Evolutionary conservation across 2,888 invertebrate genomes (phyloP).

Genomic region (Hypolimnas misippus): DNA sequence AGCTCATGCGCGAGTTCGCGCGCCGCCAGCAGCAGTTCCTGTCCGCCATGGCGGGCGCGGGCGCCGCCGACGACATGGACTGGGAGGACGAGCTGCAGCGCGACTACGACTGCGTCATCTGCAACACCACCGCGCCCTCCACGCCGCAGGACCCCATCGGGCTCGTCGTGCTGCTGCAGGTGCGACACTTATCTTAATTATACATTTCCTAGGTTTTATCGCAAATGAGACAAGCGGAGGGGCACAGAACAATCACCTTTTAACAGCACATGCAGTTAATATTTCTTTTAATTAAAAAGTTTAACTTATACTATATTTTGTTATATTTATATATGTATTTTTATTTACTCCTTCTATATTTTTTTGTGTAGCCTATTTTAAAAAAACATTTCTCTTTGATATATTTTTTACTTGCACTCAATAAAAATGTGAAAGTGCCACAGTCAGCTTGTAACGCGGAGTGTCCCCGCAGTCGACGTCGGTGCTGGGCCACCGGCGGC

Average conservation of each 20-base stretch:
- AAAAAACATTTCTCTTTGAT: no score
- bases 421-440: no score
- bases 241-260: no score
- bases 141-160: conserved; percentile 91
- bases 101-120: conserved; percentile 98
- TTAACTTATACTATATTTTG: no score
- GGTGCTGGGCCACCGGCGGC: conserved; percentile 90
- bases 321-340: no score
- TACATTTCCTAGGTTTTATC: no score
- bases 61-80: conserved; percentile 92
- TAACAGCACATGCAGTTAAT: no score
- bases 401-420: no score
- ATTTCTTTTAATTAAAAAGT: no score
- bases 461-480: conserved; percentile 88
- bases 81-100: conserved; percentile 86
- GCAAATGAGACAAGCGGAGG: not conserved
- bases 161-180: conserved; percentile 93
- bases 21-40: conserved; percentile 96
- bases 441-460: no score
- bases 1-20: conserved; percentile 96
- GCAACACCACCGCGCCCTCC: conserved; percentile 94
- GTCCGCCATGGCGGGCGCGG: conserved; percentile 91
- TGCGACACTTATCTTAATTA: conserved; percentile 54
- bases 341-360: no score
- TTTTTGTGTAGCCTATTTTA: no score